Base-by-base conservation (phyloP, 2,888 invertebrate species). In the Acronicta psi region DNA sequence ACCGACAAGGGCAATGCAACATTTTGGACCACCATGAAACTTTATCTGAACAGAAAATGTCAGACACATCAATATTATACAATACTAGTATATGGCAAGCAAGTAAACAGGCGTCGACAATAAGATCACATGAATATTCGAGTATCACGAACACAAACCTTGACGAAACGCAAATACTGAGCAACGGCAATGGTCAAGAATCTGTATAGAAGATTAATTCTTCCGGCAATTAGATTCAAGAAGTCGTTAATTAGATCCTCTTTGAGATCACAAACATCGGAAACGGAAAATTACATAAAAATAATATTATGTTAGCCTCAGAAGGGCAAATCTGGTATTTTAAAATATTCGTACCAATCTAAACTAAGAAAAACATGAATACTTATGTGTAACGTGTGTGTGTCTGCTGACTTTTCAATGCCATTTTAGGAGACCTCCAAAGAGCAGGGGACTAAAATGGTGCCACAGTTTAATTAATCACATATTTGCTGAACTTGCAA, bases 191-290 rank as follows among this genome's bases (percentile, higher is more conserved):
- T 40, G 53, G 57, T 57, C 68, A 57, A 74, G 55, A 57, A 63
- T 63, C 55, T 49, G 57, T 43, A 59, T 47, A 41, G 49, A 57
- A 55, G 55, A 67, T 65, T 59, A 73, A 76, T 56, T 65, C 77
- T 65, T 63, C 64, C 62, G 57, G 43, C 65, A 73, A 76, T 76
- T 76, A 70, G 59, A 62, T 47, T 54, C 23, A 52, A 61, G 59
- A 59, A 49, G 45, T 63, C 70, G 64, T 56, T 59, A 65, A 71
- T 76, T 76, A 65, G 67, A 65, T 57, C 58, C 20, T 53, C 60
- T 68, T 45, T 29, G 13, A 66, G 63, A 64, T 66, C 59, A 54
- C 45, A 50, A 51, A 63, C 54, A 44, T 62, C 41, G 23, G 45
- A 61, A 59, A 43, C 38, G 60, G 62, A 73, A 73, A 60, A 67